Conservation (phyloP, 2,888 invertebrate species). For the Dryobotodes eremita region DNA sequence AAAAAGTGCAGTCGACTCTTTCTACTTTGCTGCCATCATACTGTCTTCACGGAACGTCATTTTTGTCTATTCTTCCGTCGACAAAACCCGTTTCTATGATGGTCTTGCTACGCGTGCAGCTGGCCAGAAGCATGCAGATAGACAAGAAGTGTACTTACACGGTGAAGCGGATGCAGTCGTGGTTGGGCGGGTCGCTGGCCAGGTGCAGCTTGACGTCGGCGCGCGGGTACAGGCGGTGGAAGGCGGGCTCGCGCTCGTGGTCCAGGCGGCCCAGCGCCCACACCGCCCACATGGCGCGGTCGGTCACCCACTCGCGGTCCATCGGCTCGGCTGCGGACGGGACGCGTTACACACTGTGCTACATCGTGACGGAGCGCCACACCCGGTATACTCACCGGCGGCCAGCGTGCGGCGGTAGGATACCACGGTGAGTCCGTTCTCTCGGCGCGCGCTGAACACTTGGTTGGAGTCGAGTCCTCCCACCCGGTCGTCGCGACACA, state of each 20-base stretch:
- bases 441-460: slow-evolving; percentile 93
- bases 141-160: slow-evolving; percentile 75
- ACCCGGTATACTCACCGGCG: slow-evolving; percentile 90
- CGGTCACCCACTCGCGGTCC: slow-evolving; percentile 93
- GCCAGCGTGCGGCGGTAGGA: slow-evolving; percentile 94
- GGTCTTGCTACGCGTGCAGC: too few relatives aligned
- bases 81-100: too few relatives aligned
- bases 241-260: slow-evolving; percentile 94
- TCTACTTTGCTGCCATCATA: too few relatives aligned
- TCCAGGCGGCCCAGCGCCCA: slow-evolving; percentile 97
- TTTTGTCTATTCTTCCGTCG: too few relatives aligned
- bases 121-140: too few relatives aligned
- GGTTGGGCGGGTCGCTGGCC: slow-evolving; percentile 91
- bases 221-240: slow-evolving; percentile 95
- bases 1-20: too few relatives aligned
- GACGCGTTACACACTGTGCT: neutral
- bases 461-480: slow-evolving; percentile 96
- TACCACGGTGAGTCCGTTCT: slow-evolving; percentile 94
- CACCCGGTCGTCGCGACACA: slow-evolving; percentile 95
- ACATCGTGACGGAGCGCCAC: neutral
- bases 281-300: slow-evolving; percentile 92
- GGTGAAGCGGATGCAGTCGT: slow-evolving; percentile 95
- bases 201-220: slow-evolving; percentile 93
- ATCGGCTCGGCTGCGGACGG: slow-evolving; percentile 92
- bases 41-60: too few relatives aligned